A percentile compares a stretch with the other conserved stretches of the same genome.
Evolutionary conservation across 92 coral and sea anemone species (phyloP).

Genomic region (Metridium senile): DNA sequence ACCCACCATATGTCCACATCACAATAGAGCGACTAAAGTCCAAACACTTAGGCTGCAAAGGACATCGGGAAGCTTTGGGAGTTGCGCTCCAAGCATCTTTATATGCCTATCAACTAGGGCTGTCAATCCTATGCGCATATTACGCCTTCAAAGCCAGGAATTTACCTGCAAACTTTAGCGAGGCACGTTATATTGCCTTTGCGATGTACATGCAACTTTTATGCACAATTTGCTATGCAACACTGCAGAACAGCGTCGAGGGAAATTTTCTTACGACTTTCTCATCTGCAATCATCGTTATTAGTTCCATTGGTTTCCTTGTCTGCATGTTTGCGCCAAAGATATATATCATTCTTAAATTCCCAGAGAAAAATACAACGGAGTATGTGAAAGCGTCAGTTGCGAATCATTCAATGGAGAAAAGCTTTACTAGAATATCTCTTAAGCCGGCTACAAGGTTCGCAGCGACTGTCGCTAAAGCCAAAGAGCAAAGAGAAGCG

Average conservation of each 20-base stretch:
- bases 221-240: slow-evolving; percentile 46
- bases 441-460: not conserved
- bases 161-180: slow-evolving; percentile 76
- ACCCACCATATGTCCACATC: slow-evolving; percentile 51
- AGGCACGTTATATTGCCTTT: slow-evolving; percentile 72
- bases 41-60: slow-evolving; percentile 38
- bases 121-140: slow-evolving; percentile 55
- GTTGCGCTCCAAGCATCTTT: slow-evolving; percentile 31
- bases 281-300: slow-evolving; percentile 35
- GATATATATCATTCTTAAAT: slow-evolving; percentile 54
- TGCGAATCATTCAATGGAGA: slow-evolving; percentile 55
- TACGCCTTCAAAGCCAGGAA: slow-evolving; percentile 84
- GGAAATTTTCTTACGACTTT: slow-evolving; percentile 38
- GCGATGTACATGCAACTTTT: slow-evolving; percentile 75
- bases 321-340: slow-evolving; percentile 75
- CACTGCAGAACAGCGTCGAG: slow-evolving; percentile 44
- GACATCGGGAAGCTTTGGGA: slow-evolving; percentile 9
- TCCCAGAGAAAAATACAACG: slow-evolving; percentile 74
- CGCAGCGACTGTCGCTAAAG: not conserved
- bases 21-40: slow-evolving; percentile 41
- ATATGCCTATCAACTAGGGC: slow-evolving; percentile 42
- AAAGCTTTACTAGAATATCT: slow-evolving; percentile 21
- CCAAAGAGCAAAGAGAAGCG: not conserved
- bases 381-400: slow-evolving; percentile 69
- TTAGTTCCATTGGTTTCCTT: slow-evolving; percentile 63